Evolutionary conservation across 35 echinoderm and acorn worm genomes (phyloP), one percentile per base, ranked within the genome.

Genomic region (Patiria miniata): DNA sequence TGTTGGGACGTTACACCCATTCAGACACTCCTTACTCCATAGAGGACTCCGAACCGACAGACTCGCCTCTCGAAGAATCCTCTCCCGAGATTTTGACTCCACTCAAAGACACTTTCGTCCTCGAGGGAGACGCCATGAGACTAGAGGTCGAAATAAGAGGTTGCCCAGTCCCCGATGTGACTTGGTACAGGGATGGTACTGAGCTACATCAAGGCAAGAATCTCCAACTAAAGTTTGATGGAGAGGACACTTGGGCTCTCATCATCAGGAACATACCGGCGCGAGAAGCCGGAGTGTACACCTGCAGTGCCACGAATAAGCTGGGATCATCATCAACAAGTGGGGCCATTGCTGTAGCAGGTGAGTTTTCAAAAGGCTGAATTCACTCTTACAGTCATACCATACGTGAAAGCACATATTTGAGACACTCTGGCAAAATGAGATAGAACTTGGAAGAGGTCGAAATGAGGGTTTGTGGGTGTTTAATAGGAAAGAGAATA

Each of bases 281-380:
- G 36, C 86, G 94, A 17, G 96, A 99, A 23, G 96, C 91, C 33
- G 93, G 91, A 16, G 83, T 89, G 52, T 99, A 99, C 44, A 92
- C 90, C 8, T 94, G 93, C 38, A 77, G 81, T 16, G 96, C 96
- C 7, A 89, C 61, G 40, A 99, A 99, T 56, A 79, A 80, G 29
- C 57, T 61, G 16, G 95, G 95, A 58, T 78, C 90, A 65, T 54
- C 84, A 2, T 87, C 68, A 38, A 93, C 87, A 34, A 81, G 91
- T 1, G 95, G 91, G 39, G 96, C 15, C 80, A 82, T 53, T 82
- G 44, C 23, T 53, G 40, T 53, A 10, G 40, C 80, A 44, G 42
- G 28, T 53, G 42, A 47, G 42, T 47, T 6, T 4, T 47, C 42
- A 47, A 6, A 4, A 47, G 42, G 42, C 12, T 47, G 42, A 47